Base-by-base conservation (phyloP, 92 coral and sea anemone genomes). In the Zoanthus sansibaricus region DNA sequence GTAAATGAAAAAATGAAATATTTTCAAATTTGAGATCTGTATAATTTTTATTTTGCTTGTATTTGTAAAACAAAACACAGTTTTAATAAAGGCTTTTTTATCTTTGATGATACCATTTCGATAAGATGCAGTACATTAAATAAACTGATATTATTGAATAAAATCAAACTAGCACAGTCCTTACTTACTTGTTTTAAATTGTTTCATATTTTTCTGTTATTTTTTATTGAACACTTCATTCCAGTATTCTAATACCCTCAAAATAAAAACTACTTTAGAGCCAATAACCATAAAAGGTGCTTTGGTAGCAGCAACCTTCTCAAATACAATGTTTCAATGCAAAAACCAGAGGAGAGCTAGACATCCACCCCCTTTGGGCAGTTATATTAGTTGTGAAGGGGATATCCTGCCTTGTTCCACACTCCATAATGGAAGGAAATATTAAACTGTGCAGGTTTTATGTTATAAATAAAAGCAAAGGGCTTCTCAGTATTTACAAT, bases 331-430 rank as follows among this genome's bases (percentile, higher is more conserved):
- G 75, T 71, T 71, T 71, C 18, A 71, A 71, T 71, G 75, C 48
- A 71, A 48, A 71, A 71, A 71, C 75, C 75, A 71, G 75, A 71
- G 75, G 75, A 21, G 75, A 71, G 75, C 75, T 71, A 71, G 75
- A 11, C 75, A 71, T 71, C 75, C 16, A 32, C 47, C 75, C 75
- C 75, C 75, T 71, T 71, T 71, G 75, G 75, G 17, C 45, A 71
- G 75, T 71, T 71, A 11, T 71, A 71, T 73, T 13, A 73, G 78
- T 73, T 69, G 83, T 86, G 92, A 9, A 56, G 48, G 58, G 92
- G 92, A 67, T 44, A 90, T 37, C 89, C 89, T 71, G 68, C 69
- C 71, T 66, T 71, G 73, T 89, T 89, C 92, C 92, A 89, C 78
- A 85, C 89, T 71, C 92, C 92, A 86, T 42, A 90, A 61, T 86